Conservation (phyloP, 2,113 vertebrate species). For the Pongo abelii region DNA sequence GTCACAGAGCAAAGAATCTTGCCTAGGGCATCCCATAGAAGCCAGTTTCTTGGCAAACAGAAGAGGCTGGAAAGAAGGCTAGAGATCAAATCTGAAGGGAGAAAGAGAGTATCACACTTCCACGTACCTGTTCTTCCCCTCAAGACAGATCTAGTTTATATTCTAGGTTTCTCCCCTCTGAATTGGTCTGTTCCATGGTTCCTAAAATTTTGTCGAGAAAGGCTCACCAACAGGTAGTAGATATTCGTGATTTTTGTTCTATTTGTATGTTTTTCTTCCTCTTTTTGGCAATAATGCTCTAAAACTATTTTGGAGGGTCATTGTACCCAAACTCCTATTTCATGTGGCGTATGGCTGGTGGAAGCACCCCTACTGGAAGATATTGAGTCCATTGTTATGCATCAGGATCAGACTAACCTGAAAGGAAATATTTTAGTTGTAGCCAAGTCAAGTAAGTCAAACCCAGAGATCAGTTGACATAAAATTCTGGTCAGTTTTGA, state of each 20-base stretch:
- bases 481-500: background rate
- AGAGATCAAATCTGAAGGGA: background rate
- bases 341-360: background rate
- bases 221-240: background rate
- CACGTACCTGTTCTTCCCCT: background rate
- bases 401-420: background rate
- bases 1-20: rapidly evolving
- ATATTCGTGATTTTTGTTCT: background rate
- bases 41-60: background rate
- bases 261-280: background rate
- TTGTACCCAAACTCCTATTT: background rate
- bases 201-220: background rate
- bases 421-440: background rate
- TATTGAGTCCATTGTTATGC: background rate
- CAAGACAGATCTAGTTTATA: background rate
- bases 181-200: background rate
- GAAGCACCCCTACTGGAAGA: background rate
- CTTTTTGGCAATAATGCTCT: background rate
- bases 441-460: background rate
- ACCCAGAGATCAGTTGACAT: background rate
- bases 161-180: background rate
- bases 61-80: background rate
- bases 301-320: background rate
- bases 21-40: rapidly evolving
- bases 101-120: background rate